Evolutionary conservation across 2,113 vertebrate genomes (phyloP).

Genomic region (Propithecus coquereli): DNA sequence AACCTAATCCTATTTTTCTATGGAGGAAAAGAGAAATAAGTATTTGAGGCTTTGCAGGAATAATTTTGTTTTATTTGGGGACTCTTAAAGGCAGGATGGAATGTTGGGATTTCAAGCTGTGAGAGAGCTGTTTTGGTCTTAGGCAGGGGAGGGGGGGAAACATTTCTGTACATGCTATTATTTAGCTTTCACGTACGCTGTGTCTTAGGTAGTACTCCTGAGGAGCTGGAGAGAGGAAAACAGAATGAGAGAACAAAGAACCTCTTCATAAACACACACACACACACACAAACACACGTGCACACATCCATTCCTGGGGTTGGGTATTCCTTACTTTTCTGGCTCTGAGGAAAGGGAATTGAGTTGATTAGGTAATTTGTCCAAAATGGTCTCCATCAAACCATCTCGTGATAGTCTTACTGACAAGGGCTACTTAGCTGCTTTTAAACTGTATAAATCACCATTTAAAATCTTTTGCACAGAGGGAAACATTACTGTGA

Average conservation of each 20-base stretch:
- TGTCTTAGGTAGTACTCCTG: conserved; percentile 20
- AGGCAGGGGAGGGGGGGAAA: not conserved
- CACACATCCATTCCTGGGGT: not conserved
- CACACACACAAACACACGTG: not conserved
- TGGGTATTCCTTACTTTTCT: not conserved
- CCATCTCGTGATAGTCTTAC: conserved; percentile 27
- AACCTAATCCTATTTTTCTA: not conserved
- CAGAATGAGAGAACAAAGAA: conserved; percentile 55
- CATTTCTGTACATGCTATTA: not conserved
- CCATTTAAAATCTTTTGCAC: conserved; percentile 51
- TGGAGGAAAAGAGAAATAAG: not conserved
- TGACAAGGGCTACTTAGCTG: conserved; percentile 48
- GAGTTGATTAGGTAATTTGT: conserved; percentile 60
- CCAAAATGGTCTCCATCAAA: conserved; percentile 55
- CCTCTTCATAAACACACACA: not conserved
- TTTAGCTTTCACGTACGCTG: conserved; percentile 20
- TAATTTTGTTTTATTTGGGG: not conserved
- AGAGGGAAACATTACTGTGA: conserved; percentile 49
- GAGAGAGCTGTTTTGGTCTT: conserved; percentile 2
- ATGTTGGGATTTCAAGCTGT: conserved; percentile 32
- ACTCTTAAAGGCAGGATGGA: conserved; percentile 5
- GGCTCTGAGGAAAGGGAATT: conserved; percentile 36
- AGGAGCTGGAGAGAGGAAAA: conserved; percentile 25
- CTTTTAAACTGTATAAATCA: conserved; percentile 62
- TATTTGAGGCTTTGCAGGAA: not conserved